phyloP scores from a whole-genome alignment of 2,113 vertebrate genomes.

The Eolophus roseicapilla region DNA sequence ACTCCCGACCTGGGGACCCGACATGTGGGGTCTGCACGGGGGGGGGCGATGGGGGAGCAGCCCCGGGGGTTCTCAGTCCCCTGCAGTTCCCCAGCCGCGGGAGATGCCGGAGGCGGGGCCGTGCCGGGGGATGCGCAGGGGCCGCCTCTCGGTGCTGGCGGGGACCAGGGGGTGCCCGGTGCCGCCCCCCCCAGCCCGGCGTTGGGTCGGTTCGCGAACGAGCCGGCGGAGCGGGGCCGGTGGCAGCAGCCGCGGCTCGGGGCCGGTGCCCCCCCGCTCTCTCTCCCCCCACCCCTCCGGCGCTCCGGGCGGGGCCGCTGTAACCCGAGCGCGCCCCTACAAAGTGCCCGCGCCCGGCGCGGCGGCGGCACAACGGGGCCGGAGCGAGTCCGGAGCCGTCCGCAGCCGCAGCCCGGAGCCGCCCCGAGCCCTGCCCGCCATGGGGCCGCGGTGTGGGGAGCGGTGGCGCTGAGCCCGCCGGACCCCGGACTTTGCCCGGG shows the following conservation, averaged over 20 bases:
- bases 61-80: background rate
- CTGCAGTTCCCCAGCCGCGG: background rate
- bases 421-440: background rate
- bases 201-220: background rate
- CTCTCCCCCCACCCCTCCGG: background rate
- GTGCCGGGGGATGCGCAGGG: background rate
- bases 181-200: background rate
- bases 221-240: background rate
- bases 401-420: background rate
- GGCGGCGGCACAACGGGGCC: background rate
- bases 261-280: no score
- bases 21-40: background rate
- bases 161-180: no score
- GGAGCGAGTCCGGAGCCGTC: background rate
- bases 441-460: background rate
- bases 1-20: background rate
- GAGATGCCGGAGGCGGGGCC: background rate
- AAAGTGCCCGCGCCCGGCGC: slow-evolving; percentile 40
- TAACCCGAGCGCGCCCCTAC: slow-evolving; percentile 59
- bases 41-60: background rate
- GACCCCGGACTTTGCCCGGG: background rate
- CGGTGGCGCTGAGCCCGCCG: background rate
- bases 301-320: slow-evolving; percentile 30
- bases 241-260: no score
- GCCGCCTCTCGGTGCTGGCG: background rate